Evolutionary conservation across 2,113 vertebrate species (phyloP).

Genomic region (Acanthisitta chloris): DNA sequence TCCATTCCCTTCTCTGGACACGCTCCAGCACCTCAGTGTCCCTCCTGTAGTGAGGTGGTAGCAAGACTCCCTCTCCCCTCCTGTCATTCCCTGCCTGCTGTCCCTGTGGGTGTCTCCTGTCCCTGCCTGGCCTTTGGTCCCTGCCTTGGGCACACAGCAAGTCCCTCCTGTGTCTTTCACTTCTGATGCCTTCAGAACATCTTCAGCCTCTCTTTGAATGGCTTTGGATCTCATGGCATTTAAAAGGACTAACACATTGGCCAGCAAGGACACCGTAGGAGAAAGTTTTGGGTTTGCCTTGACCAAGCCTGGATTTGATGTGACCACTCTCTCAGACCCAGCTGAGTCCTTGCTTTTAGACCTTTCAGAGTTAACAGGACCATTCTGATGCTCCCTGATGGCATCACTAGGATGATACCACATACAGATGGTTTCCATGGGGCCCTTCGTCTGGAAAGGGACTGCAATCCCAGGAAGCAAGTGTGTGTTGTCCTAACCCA

Average conservation of each 20-base stretch:
- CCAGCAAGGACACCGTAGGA: neutral
- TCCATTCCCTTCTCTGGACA: accelerated
- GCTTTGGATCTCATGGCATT: neutral
- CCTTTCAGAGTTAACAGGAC: neutral
- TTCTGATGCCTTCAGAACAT: neutral
- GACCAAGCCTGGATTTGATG: neutral
- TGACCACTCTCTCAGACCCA: too few species aligned
- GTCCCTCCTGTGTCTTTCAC: neutral
- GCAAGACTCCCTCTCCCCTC: neutral
- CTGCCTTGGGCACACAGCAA: neutral
- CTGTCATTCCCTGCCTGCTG: accelerated
- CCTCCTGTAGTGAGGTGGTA: accelerated
- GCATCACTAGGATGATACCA: neutral
- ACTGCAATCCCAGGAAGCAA: neutral
- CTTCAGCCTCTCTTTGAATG: neutral
- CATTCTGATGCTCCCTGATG: neutral
- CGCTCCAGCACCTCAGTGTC: accelerated
- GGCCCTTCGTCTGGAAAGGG: neutral
- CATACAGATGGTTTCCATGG: neutral
- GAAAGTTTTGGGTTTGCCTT: neutral
- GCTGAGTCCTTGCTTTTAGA: neutral
- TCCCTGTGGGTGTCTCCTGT: too few species aligned
- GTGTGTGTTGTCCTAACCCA: accelerated
- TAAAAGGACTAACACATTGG: neutral
- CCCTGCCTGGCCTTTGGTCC: neutral